A percentile compares a stretch with the other conserved stretches of the same genome.
Conservation (phyloP, 2,888 invertebrate genomes). For the Synanthedon andrenaeformis region DNA sequence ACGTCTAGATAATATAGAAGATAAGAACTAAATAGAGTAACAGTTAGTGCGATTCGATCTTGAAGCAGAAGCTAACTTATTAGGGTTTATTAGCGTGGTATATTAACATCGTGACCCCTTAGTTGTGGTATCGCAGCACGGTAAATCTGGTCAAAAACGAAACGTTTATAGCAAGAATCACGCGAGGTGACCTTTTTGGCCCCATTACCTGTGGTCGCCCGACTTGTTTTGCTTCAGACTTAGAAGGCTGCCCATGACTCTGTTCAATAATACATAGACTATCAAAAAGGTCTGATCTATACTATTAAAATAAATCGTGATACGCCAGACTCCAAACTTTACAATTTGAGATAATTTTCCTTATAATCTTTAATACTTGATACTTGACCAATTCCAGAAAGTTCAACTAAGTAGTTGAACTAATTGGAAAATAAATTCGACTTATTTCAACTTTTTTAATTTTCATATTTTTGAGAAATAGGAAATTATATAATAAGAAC, state of each 20-base stretch:
- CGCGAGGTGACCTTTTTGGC: slow-evolving; percentile 53
- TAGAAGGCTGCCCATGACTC: background rate
- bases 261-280: too few species aligned
- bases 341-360: too few species aligned
- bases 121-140: slow-evolving; percentile 12
- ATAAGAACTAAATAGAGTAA: slow-evolving; percentile 16
- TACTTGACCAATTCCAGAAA: too few species aligned
- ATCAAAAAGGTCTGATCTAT: too few species aligned
- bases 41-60: slow-evolving; percentile 25
- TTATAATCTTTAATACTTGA: too few species aligned
- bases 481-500: too few species aligned
- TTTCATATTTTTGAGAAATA: too few species aligned
- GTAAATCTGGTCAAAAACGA: slow-evolving; percentile 57
- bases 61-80: slow-evolving; percentile 32
- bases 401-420: too few species aligned
- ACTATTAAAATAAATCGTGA: too few species aligned
- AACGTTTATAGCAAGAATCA: slow-evolving; percentile 53
- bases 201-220: slow-evolving; percentile 27
- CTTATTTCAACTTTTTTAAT: too few species aligned
- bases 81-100: slow-evolving; percentile 53
- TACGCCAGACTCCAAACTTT: too few species aligned
- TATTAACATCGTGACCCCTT: slow-evolving; percentile 51
- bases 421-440: too few species aligned
- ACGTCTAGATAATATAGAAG: background rate
- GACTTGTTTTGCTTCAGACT: background rate